These are phyloP conservation scores for Epistrophe grossulariae DNA, from an alignment of 2,888 invertebrate species.

Conservation along the genomic window DNA sequence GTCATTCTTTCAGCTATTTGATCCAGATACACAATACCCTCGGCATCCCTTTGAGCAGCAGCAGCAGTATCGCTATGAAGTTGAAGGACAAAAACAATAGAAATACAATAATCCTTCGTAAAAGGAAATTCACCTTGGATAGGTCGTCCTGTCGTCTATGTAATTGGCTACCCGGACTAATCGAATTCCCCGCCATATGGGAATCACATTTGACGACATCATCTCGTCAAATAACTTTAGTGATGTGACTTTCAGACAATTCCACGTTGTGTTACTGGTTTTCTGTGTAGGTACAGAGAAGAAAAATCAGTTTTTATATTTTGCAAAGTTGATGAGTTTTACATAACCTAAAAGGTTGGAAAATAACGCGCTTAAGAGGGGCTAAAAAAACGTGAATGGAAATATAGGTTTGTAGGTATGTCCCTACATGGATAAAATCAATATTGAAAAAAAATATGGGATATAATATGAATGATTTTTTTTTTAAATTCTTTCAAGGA, in stretches of 20 bases:
- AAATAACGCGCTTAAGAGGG: not conserved
- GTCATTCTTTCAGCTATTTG: conserved; percentile 49
- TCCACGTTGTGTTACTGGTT: conserved; percentile 81
- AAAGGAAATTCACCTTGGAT: conserved; percentile 44
- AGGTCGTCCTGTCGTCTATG: conserved; percentile 23
- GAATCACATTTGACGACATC: conserved; percentile 86
- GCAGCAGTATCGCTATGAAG: conserved; percentile 15
- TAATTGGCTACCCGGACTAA: conserved; percentile 80
- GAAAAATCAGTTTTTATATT: conserved; percentile 12
- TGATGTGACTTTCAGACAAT: conserved; percentile 79
- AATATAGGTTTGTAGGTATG: not conserved
- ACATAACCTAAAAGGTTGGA: conserved; percentile 41
- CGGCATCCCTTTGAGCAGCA: conserved; percentile 43
- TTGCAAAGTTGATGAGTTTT: conserved; percentile 11
- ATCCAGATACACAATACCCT: conserved; percentile 44
- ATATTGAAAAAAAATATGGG: conserved; percentile 41
- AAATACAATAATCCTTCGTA: not conserved
- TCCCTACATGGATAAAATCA: conserved; percentile 38
- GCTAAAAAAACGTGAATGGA: conserved; percentile 3
- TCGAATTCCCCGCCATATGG: conserved; percentile 87
- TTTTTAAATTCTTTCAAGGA: conserved; percentile 22
- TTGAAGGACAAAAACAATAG: not conserved
- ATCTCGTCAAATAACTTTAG: conserved; percentile 86
- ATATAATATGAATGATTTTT: not conserved
- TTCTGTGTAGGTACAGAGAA: conserved; percentile 33